A percentile compares a stretch with the other conserved stretches of the same genome.
These are phyloP conservation scores for Albula glossodonta DNA, from an alignment of 2,113 vertebrate genomes.

Conservation along the genomic window DNA sequence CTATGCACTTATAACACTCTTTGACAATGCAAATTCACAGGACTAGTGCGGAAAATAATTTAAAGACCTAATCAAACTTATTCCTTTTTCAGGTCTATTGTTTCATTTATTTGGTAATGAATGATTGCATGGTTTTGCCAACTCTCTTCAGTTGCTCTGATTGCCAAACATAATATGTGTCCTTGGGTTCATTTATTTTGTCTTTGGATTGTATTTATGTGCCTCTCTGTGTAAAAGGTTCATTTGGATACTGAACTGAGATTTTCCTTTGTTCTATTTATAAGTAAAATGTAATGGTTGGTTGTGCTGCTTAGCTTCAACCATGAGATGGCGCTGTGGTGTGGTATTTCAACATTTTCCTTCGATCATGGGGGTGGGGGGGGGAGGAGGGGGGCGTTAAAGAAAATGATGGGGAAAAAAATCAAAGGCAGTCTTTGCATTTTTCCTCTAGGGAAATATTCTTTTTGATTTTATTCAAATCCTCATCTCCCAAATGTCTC, in stretches of 20 bases:
- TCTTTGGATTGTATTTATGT: background rate
- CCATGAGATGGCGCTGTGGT: conserved; percentile 39
- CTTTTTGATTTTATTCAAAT: conserved; percentile 8
- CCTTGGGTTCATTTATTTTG: conserved; percentile 12
- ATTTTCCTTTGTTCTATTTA: conserved; percentile 29
- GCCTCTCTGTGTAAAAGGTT: background rate
- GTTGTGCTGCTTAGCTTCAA: background rate
- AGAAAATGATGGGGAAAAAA: background rate
- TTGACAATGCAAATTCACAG: background rate
- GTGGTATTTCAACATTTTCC: background rate
- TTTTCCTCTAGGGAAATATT: background rate
- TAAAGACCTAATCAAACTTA: background rate
- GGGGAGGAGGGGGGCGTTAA: background rate
- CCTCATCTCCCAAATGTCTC: conserved; percentile 1
- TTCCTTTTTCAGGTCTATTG: background rate
- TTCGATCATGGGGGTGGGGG: background rate
- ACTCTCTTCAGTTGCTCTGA: background rate
- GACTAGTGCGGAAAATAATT: background rate
- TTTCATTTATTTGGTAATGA: background rate
- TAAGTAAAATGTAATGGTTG: conserved; percentile 18
- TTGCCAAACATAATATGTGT: conserved; percentile 6
- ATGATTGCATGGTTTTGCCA: background rate
- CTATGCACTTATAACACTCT: background rate
- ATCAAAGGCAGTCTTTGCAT: background rate
- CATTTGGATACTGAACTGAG: background rate